Evolutionary conservation across 2,888 invertebrate genomes (phyloP).

Genomic region (Aricia artaxerxes): DNA sequence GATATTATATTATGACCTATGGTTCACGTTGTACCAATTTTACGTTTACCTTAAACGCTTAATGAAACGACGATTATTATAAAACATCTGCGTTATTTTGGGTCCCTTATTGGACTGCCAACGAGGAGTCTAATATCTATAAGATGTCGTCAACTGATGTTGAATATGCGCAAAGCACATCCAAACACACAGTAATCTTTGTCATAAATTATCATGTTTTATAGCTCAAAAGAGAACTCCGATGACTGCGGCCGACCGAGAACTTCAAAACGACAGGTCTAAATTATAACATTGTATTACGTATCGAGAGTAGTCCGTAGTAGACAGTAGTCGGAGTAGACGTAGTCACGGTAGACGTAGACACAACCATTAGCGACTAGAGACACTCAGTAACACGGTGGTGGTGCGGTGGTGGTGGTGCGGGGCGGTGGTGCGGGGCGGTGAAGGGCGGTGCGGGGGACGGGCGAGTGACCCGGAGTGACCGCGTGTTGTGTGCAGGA

Average conservation of each 20-base stretch:
- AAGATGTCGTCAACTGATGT: neutral
- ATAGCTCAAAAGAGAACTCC: neutral
- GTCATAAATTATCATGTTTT: neutral
- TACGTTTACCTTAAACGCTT: neutral
- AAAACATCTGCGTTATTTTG: neutral
- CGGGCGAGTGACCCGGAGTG: constrained; percentile 36
- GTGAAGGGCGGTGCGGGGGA: constrained; percentile 15
- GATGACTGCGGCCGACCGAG: neutral
- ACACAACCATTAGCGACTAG: neutral
- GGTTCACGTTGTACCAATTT: neutral
- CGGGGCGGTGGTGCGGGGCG: constrained; percentile 43
- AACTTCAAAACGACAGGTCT: neutral
- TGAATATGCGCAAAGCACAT: neutral
- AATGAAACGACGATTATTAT: neutral
- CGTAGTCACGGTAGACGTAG: neutral
- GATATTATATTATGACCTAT: neutral
- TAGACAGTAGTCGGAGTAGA: neutral
- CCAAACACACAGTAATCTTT: neutral
- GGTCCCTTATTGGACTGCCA: neutral
- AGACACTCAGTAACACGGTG: constrained; percentile 14
- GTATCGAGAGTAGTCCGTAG: neutral
- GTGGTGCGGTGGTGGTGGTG: constrained; percentile 43
- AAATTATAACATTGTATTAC: neutral
- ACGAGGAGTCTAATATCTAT: neutral
- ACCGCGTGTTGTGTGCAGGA: constrained; percentile 62